phyloP scores from a whole-genome alignment of 1,140 invertebrate genomes.

The Drosophila nigromelanica region DNA sequence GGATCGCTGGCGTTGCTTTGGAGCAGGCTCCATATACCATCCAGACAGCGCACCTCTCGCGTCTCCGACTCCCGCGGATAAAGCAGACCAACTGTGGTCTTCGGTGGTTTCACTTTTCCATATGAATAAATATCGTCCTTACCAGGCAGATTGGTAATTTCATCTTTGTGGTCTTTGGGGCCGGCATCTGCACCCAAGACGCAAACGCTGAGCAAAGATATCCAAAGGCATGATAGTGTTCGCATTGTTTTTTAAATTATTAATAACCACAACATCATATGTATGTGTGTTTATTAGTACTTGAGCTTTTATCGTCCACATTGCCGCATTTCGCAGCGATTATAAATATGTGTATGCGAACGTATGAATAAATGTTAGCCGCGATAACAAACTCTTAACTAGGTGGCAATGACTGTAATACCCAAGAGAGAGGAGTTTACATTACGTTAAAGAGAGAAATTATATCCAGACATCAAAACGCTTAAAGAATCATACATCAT shows the following conservation, averaged over 20 bases:
- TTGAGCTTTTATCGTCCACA: not conserved
- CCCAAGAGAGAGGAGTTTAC: not conserved
- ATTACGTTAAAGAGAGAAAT: not conserved
- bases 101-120: constrained; percentile 17
- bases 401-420: not conserved
- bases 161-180: not conserved
- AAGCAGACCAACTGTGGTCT: constrained; percentile 86
- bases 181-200: not conserved
- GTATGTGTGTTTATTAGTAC: not conserved
- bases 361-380: not conserved
- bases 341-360: not conserved
- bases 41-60: constrained; percentile 89
- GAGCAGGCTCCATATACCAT: constrained; percentile 95
- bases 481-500: not conserved
- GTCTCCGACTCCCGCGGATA: constrained; percentile 93
- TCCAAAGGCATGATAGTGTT: not conserved
- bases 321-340: not conserved
- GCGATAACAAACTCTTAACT: constrained; percentile 9
- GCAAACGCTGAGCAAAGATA: not conserved
- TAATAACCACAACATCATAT: not conserved
- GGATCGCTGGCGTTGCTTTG: constrained; percentile 87
- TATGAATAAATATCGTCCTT: constrained; percentile 39
- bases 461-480: not conserved
- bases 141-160: not conserved
- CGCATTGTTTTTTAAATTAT: constrained; percentile 2